Evolutionary conservation across 2,113 vertebrate species (phyloP).

Genomic region (Nansenia antarctica): DNA sequence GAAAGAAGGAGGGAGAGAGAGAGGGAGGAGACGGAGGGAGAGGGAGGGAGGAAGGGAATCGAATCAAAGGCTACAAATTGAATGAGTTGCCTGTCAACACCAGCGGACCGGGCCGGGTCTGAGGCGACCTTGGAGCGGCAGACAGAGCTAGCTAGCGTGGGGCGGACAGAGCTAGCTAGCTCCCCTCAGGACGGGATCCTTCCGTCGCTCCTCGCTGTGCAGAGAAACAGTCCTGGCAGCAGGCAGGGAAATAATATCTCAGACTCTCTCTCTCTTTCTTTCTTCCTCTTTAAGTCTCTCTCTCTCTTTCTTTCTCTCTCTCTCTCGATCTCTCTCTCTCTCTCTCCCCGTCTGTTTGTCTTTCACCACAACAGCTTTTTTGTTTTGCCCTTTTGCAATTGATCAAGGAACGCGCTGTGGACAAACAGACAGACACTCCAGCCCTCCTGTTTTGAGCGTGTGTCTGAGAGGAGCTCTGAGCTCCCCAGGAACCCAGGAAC

Average conservation of each 20-base stretch:
- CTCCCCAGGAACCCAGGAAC: no score
- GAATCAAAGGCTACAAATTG: constrained; percentile 29
- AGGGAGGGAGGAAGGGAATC: neutral
- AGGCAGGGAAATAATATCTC: no score
- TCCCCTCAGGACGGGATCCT: neutral
- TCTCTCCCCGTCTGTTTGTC: neutral
- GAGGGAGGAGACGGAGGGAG: constrained; percentile 6
- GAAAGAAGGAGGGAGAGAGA: neutral
- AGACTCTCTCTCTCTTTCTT: neutral
- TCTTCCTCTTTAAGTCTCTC: neutral
- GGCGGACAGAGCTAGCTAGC: no score
- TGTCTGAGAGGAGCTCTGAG: neutral
- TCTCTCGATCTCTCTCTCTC: neutral
- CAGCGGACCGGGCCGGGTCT: neutral
- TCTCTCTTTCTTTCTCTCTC: constrained; percentile 48
- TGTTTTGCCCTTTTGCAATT: constrained; percentile 64
- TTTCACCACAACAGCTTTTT: constrained; percentile 26
- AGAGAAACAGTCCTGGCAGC: no score
- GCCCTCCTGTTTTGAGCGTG: constrained; percentile 27
- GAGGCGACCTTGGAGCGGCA: no score
- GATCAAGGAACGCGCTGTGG: constrained; percentile 59
- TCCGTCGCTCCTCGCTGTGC: neutral
- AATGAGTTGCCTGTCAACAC: constrained; percentile 22
- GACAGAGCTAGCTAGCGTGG: no score
- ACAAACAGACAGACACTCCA: constrained; percentile 27